Evolutionary conservation across 1,140 invertebrate species (phyloP), one percentile per base, ranked within the genome.

Genomic region (Bombus haemorrhoidalis): DNA sequence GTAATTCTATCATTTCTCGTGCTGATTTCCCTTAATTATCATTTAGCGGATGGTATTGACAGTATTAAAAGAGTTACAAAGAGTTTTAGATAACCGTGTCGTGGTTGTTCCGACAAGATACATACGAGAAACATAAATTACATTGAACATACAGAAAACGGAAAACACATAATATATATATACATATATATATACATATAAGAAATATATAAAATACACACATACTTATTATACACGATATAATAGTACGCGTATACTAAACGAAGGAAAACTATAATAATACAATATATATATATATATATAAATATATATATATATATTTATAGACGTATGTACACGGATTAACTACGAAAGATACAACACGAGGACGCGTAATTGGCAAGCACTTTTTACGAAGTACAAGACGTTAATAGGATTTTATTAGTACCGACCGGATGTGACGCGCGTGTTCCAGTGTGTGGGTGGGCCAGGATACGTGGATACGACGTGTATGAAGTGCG

Each of bases 31-130:
- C 32, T 78, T 86, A 34, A 43, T 72, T 59, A 73, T 73, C n/a
- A 53, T 68, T 68, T 68, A 66, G 57, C 76, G 83, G 32, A 78
- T 69, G 85, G 69, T 78, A 81, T 90, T 83, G 90, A 90, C 90
- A 91, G 90, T 91, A 91, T 91, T 91, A 91, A 90, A 89, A 90
- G 85, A 85, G 87, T 91, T 91, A 89, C 90, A 90, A 91, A 91
- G 90, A 91, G 86, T 91, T 64, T 62, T 90, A 91, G 88, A 87
- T 84, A 81, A 84, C 81, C 84, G 80, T 88, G 81, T 86, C 81
- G 86, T 81, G 86, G 76, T 86, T 81, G 71, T 90, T 86, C 39
- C 86, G 34, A 83, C 62, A n/a, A 71, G 37, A 79, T 41, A 68
- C 83, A 32, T 37, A 57, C 28, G 47, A 53, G 18, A 18, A 59